These are phyloP conservation scores for Phylloscopus collybita DNA, from an alignment of 2,797 vertebrate genomes.

Conservation along the genomic window DNA sequence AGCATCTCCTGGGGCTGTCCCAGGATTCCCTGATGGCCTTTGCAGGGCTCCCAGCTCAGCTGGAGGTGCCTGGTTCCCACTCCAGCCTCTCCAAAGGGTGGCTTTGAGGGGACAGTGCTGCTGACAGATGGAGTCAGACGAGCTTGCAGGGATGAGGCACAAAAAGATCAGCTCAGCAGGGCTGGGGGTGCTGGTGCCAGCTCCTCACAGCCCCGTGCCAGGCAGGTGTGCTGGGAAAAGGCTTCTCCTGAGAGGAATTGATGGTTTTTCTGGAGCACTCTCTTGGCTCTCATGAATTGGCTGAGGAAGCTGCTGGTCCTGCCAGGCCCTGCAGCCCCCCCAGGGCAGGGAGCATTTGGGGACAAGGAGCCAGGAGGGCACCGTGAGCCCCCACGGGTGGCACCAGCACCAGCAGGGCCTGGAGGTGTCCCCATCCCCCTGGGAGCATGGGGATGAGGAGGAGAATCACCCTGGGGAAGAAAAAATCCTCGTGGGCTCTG, in stretches of 20 bases:
- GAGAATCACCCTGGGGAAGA: background rate
- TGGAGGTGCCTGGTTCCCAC: background rate
- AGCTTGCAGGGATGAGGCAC: background rate
- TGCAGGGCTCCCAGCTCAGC: background rate
- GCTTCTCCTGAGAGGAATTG: background rate
- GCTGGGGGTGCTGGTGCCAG: background rate
- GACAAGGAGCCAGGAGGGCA: background rate
- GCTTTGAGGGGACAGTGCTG: background rate
- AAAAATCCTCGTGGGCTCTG: background rate
- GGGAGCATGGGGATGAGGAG: background rate
- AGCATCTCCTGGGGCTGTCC: accelerated
- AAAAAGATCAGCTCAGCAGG: background rate
- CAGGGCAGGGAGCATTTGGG: background rate
- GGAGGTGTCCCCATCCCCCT: background rate
- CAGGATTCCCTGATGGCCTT: accelerated
- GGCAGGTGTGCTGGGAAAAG: background rate
- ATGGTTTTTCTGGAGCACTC: background rate
- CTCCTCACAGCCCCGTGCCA: background rate
- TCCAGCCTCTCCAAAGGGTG: background rate
- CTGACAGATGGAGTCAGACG: constrained; percentile 21
- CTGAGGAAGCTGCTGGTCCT: background rate
- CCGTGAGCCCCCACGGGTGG: accelerated
- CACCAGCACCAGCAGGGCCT: background rate
- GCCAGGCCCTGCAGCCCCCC: background rate
- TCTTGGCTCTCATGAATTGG: background rate